Percentiles rank a stretch among this genome's conserved stretches.
phyloP scores from a whole-genome alignment of 2,888 invertebrate species.

The Sphaerophoria rueppellii region DNA sequence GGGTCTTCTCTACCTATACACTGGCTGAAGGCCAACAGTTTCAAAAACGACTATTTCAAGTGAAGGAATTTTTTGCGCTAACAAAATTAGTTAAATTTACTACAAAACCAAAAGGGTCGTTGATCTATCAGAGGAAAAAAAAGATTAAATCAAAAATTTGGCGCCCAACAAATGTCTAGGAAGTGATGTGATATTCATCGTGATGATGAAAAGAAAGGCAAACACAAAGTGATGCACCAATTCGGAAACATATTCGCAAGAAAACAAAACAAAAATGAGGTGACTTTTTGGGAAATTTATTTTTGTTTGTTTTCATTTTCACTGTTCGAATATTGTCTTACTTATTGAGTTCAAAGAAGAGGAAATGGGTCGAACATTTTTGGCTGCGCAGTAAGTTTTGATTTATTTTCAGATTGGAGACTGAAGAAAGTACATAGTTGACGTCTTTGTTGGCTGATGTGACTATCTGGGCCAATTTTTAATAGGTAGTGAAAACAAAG shows the following conservation, averaged over 20 bases:
- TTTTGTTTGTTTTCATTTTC: neutral
- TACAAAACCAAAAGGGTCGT: slow-evolving; percentile 45
- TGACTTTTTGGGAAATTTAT: slow-evolving; percentile 37
- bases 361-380: slow-evolving; percentile 29
- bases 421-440: neutral
- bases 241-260: neutral
- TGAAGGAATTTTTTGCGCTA: slow-evolving; percentile 18
- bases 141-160: slow-evolving; percentile 17
- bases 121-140: slow-evolving; percentile 37
- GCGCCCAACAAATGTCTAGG: slow-evolving; percentile 45
- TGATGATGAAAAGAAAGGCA: neutral
- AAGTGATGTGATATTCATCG: slow-evolving; percentile 7
- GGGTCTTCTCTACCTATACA: neutral
- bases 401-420: slow-evolving; percentile 22
- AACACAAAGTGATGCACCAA: slow-evolving; percentile 3
- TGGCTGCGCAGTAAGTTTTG: slow-evolving; percentile 21
- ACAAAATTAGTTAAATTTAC: slow-evolving; percentile 23
- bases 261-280: slow-evolving; percentile 18
- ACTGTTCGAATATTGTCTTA: neutral
- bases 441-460: neutral
- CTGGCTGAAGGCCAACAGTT: slow-evolving; percentile 47
- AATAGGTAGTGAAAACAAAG: too few species aligned
- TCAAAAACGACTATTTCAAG: slow-evolving; percentile 35
- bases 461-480: neutral
- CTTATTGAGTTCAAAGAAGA: neutral